phyloP scores from a whole-genome alignment of 2,113 vertebrate species.

The Progne subis region DNA sequence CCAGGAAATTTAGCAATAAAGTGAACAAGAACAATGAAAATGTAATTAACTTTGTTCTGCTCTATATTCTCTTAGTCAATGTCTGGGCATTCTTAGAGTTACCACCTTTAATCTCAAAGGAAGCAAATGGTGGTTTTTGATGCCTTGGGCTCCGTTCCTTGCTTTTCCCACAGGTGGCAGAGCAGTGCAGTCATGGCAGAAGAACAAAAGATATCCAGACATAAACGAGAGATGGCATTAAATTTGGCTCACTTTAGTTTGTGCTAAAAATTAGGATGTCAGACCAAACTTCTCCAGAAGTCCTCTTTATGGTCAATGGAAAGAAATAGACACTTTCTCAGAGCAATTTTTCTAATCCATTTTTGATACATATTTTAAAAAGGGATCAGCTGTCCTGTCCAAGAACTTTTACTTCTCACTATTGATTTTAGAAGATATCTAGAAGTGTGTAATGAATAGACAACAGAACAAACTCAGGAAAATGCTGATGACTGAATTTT shows the following conservation, averaged over 20 bases:
- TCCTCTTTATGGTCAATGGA: background rate
- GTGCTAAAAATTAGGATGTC: background rate
- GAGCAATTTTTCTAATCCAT: background rate
- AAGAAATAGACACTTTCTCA: background rate
- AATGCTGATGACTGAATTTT: background rate
- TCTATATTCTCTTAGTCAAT: background rate
- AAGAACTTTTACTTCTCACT: background rate
- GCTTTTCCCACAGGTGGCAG: background rate
- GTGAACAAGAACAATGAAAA: background rate
- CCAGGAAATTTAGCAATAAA: background rate
- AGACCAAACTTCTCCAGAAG: background rate
- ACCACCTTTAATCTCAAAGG: background rate
- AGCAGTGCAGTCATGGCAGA: background rate
- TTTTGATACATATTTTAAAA: background rate
- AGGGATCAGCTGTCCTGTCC: background rate
- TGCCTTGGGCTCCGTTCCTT: background rate
- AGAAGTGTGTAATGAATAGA: background rate
- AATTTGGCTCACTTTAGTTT: background rate
- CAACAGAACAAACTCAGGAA: background rate
- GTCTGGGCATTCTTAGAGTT: background rate
- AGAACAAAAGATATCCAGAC: background rate
- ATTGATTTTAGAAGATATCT: background rate
- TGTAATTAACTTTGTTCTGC: rapidly evolving
- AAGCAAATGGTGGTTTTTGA: background rate
- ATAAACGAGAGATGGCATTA: background rate